Evolutionary conservation across 1,140 invertebrate species (phyloP).

Genomic region (Lepidurus packardi): DNA sequence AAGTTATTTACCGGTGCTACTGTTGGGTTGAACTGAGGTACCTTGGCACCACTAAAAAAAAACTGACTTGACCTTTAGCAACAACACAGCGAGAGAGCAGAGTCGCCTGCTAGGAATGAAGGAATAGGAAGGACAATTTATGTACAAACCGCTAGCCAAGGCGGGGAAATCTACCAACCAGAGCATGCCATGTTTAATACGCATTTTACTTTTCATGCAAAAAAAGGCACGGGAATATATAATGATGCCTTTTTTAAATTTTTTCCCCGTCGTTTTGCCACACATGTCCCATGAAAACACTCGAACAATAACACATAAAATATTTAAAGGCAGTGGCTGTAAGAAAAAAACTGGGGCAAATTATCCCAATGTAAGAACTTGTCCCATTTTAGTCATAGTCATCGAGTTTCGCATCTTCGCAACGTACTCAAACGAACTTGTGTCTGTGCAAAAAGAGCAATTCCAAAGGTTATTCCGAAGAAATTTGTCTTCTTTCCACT

Average conservation of each 20-base stretch:
- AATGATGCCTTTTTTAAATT: background rate
- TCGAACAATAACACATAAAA: background rate
- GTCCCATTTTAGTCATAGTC: too few relatives aligned
- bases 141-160: constrained; percentile 13
- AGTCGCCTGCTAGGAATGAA: constrained; percentile 21
- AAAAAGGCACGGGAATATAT: constrained; percentile 22
- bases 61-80: constrained; percentile 10
- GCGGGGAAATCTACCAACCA: background rate
- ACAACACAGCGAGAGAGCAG: background rate
- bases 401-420: too few relatives aligned
- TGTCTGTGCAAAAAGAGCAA: too few relatives aligned
- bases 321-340: constrained; percentile 7
- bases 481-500: too few relatives aligned
- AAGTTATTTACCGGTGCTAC: background rate
- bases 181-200: background rate
- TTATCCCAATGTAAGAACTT: too few relatives aligned
- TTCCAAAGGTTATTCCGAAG: too few relatives aligned
- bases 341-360: background rate
- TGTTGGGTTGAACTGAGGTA: background rate
- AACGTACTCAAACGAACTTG: too few relatives aligned
- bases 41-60: constrained; percentile 5
- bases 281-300: background rate
- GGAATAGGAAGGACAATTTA: constrained; percentile 1
- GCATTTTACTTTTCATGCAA: background rate
- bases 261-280: background rate